Base-by-base conservation (phyloP, 2,888 invertebrate genomes). In the Hoplodrina blanda region DNA sequence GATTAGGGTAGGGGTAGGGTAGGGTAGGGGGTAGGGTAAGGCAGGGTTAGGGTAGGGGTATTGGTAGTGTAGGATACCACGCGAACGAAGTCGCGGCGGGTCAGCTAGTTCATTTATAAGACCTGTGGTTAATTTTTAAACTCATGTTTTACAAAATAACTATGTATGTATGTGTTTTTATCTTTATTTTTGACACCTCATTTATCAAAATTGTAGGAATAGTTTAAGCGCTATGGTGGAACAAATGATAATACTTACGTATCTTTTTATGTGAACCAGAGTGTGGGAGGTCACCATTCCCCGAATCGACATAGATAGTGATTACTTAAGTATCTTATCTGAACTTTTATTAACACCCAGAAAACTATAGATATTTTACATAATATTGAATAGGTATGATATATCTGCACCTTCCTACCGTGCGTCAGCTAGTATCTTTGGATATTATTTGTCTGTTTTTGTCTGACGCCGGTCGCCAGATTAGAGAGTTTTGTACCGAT, bases 401-500 rank as follows among this genome's bases (percentile, higher is more conserved):
- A 41, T 41, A 13, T 41, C 41, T 13, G 41, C 13, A 41, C 13
- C 25, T 62, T n/a, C 50, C 8, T 11, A 25, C 53, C 60, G 60
- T 69, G n/a, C n/a, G n/a, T n/a, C n/a, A n/a, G n/a, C n/a, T 66
- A 49, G 61, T 77, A 71, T 75, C 73, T 69, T 66, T 77, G 73
- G 67, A 71, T 76, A 76, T 81, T 84, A 74, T 74, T 80, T 64
- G 81, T 83, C 69, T 46, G 66, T 73, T 73, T 72, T 73, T 72
- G 74, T 78, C 80, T 80, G 79, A 69, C 83, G 83, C 80, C 72
- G 77, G 64, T 71, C 66, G 69, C 56, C 63, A 78, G 78, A 71
- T 78, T 78, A 78, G 64, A 71, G 59, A 55, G 75, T 54, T 46
- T 17, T 57, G 63, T 54, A 41, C 60, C 76, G 90, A 90, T 90